Conservation (phyloP, 2,888 invertebrate species). For the Amiota minor region DNA sequence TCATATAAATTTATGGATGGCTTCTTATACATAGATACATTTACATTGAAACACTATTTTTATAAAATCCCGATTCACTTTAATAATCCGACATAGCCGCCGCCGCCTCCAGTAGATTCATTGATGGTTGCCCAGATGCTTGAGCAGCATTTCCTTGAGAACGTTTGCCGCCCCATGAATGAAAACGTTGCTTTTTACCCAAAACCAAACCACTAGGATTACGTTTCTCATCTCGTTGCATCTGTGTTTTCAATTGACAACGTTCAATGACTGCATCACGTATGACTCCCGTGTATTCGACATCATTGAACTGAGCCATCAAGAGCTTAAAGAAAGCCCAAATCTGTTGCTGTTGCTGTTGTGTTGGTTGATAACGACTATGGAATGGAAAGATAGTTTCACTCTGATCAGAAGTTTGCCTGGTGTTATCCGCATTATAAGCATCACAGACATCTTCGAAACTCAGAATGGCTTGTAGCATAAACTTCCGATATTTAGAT, state of each 20-base stretch:
- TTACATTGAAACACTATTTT: not conserved
- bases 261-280: constrained; percentile 68
- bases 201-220: constrained; percentile 64
- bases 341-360: constrained; percentile 63
- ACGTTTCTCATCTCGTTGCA: constrained; percentile 68
- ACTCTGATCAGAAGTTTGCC: constrained; percentile 32
- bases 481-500: constrained; percentile 68
- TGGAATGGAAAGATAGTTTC: constrained; percentile 41
- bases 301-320: constrained; percentile 70
- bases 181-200: constrained; percentile 73
- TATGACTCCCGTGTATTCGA: constrained; percentile 66
- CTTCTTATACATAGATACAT: not conserved
- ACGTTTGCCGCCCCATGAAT: constrained; percentile 74
- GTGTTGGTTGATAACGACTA: constrained; percentile 62
- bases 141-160: constrained; percentile 34
- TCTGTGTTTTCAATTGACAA: constrained; percentile 63
- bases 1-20: not conserved
- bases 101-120: constrained; percentile 34
- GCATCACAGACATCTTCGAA: constrained; percentile 72
- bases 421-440: constrained; percentile 53
- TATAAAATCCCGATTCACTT: not conserved
- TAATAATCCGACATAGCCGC: constrained; percentile 31
- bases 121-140: not conserved
- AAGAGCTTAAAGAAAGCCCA: constrained; percentile 71
- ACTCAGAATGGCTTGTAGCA: constrained; percentile 69